Percentiles rank a stretch among this genome's conserved stretches.
phyloP scores from a whole-genome alignment of 2,888 invertebrate species.

The Cataglyphis livida region DNA sequence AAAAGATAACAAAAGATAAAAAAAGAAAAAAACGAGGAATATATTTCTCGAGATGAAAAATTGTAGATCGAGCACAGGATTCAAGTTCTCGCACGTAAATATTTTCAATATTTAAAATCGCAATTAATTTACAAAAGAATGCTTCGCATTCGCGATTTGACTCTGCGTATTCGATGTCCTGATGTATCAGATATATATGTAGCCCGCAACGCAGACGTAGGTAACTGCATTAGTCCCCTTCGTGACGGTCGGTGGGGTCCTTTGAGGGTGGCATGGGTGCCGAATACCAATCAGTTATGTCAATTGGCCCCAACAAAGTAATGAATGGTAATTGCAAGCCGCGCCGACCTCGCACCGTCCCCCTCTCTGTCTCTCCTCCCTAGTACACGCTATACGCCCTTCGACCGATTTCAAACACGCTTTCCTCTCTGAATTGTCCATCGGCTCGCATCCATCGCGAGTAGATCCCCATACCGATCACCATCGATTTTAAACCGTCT shows the following conservation, averaged over 20 bases:
- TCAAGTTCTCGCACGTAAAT: background rate
- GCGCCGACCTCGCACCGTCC: slow-evolving; percentile 58
- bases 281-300: slow-evolving; percentile 85
- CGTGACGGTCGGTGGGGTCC: slow-evolving; percentile 69
- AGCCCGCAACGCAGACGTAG: slow-evolving; percentile 68
- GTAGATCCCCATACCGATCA: slow-evolving; percentile 20
- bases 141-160: slow-evolving; percentile 25
- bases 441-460: slow-evolving; percentile 45
- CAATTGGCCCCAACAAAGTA: slow-evolving; percentile 84
- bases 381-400: slow-evolving; percentile 17
- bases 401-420: slow-evolving; percentile 44
- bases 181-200: slow-evolving; percentile 45
- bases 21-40: background rate
- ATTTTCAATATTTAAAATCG: background rate
- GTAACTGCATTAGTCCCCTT: slow-evolving; percentile 78
- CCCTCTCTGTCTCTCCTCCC: slow-evolving; percentile 36
- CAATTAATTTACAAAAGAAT: slow-evolving; percentile 38
- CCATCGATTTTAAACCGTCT: slow-evolving; percentile 73
- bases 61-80: background rate
- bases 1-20: background rate
- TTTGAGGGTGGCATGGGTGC: slow-evolving; percentile 78
- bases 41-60: background rate
- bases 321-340: slow-evolving; percentile 83
- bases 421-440: slow-evolving; percentile 21
- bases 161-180: slow-evolving; percentile 43